Conservation (phyloP, 1,140 invertebrate genomes). For the Pseudomyrmex gracilis region DNA sequence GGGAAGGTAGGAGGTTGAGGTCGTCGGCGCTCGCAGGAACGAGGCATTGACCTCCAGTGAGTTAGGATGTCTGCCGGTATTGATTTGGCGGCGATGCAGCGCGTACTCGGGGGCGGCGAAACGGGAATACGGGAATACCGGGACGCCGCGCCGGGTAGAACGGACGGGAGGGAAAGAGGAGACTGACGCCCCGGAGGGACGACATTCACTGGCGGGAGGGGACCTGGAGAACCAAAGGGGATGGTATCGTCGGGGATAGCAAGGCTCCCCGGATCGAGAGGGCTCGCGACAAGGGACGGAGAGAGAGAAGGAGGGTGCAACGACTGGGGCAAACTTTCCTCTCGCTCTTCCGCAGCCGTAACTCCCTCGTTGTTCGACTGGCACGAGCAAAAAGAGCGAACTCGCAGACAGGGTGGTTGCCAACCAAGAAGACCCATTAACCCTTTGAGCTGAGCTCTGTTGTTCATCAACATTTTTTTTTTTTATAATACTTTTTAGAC, state of each 20-base stretch:
- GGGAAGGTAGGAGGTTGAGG: constrained; percentile 81
- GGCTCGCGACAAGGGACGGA: constrained; percentile 41
- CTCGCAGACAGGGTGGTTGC: constrained; percentile 76
- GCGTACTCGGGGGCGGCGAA: constrained; percentile 71
- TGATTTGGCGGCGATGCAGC: constrained; percentile 80
- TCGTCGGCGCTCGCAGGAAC: constrained; percentile 80
- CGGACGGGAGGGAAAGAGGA: constrained; percentile 52
- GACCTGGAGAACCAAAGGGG: constrained; percentile 47
- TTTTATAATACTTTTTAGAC: constrained; percentile 7
- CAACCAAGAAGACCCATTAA: constrained; percentile 80
- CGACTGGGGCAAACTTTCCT: constrained; percentile 79
- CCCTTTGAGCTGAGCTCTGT: constrained; percentile 48
- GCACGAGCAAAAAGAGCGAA: constrained; percentile 70
- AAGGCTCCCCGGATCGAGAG: constrained; percentile 49
- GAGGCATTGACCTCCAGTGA: constrained; percentile 82
- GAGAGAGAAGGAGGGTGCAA: constrained; percentile 75
- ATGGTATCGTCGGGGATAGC: constrained; percentile 26
- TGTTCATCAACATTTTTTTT: constrained; percentile 40
- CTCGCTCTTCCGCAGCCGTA: constrained; percentile 52
- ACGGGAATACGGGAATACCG: constrained; percentile 75
- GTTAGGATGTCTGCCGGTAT: constrained; percentile 84
- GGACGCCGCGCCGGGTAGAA: constrained; percentile 65
- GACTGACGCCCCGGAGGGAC: constrained; percentile 66
- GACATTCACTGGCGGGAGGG: constrained; percentile 61
- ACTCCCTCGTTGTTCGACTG: constrained; percentile 51